phyloP scores from a whole-genome alignment of 2,888 invertebrate species.

The Hedychridium roseum region DNA sequence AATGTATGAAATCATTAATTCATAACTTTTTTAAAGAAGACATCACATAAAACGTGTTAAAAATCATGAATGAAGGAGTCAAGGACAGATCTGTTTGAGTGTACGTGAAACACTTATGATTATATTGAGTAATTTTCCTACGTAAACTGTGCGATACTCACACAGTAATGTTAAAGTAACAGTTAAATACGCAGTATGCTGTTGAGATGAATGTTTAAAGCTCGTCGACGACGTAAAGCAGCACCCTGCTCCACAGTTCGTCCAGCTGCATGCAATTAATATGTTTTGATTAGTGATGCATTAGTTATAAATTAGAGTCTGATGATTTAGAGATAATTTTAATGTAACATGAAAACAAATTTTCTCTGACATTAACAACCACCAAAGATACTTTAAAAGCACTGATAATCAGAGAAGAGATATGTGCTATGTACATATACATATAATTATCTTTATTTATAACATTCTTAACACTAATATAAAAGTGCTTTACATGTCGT shows the following conservation, averaged over 20 bases:
- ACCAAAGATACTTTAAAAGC: too few relatives aligned
- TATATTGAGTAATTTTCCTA: too few relatives aligned
- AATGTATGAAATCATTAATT: too few relatives aligned
- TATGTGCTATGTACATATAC: constrained; percentile 9
- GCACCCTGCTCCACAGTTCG: constrained; percentile 50
- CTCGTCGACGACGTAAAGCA: too few relatives aligned
- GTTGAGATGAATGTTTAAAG: too few relatives aligned
- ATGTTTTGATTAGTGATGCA: constrained; percentile 37
- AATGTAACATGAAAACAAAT: too few relatives aligned
- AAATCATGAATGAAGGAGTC: background rate
- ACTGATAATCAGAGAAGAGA: too few relatives aligned
- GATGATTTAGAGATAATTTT: too few relatives aligned
- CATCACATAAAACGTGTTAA: background rate
- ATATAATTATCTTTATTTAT: constrained; percentile 34
- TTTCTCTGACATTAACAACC: too few relatives aligned
- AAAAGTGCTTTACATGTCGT: constrained; percentile 37
- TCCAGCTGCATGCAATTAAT: constrained; percentile 62
- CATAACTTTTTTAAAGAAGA: constrained; percentile 1
- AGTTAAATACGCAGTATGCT: constrained; percentile 38
- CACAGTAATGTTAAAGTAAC: constrained; percentile 19
- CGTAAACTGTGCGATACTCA: constrained; percentile 34
- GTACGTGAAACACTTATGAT: too few relatives aligned
- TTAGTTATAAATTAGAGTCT: constrained; percentile 30
- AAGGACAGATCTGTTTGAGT: background rate
- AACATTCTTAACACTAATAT: constrained; percentile 39